Evolutionary conservation across 92 coral and sea anemone species (phyloP).

Genomic region (Isaurus tuberculatus): DNA sequence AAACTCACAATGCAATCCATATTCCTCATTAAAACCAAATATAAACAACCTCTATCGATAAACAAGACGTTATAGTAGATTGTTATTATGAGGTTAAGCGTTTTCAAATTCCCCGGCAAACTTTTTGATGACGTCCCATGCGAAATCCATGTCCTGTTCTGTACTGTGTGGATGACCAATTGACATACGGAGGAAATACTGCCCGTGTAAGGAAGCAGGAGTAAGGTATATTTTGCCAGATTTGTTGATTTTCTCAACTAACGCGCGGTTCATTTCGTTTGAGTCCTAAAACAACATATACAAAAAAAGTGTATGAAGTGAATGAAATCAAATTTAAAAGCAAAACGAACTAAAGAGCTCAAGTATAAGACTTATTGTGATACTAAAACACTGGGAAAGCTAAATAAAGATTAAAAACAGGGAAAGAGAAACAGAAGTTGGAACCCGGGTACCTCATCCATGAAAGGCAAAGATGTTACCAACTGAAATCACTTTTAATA

Average conservation of each 20-base stretch:
- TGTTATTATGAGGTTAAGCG: background rate
- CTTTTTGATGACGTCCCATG: slow-evolving; percentile 13
- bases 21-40: too few relatives aligned
- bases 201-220: background rate
- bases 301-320: background rate
- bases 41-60: background rate
- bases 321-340: background rate
- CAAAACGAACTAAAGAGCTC: too few relatives aligned
- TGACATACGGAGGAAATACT: background rate
- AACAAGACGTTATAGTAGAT: background rate
- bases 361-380: too few relatives aligned
- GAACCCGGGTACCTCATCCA: too few relatives aligned
- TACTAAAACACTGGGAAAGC: too few relatives aligned
- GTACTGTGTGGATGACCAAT: slow-evolving; percentile 16
- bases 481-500: too few relatives aligned
- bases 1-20: too few relatives aligned
- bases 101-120: slow-evolving; percentile 1
- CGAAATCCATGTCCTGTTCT: slow-evolving; percentile 5
- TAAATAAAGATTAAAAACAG: too few relatives aligned
- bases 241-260: slow-evolving; percentile 50
- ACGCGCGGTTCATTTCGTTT: slow-evolving; percentile 34
- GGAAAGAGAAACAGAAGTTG: too few relatives aligned
- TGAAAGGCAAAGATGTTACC: too few relatives aligned
- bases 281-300: slow-evolving; percentile 39
- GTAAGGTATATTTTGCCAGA: slow-evolving; percentile 42